Percentiles rank a stretch among this genome's conserved stretches.
Conservation (phyloP, 2,797 vertebrate species). For the Paedocypris micromegethes region DNA sequence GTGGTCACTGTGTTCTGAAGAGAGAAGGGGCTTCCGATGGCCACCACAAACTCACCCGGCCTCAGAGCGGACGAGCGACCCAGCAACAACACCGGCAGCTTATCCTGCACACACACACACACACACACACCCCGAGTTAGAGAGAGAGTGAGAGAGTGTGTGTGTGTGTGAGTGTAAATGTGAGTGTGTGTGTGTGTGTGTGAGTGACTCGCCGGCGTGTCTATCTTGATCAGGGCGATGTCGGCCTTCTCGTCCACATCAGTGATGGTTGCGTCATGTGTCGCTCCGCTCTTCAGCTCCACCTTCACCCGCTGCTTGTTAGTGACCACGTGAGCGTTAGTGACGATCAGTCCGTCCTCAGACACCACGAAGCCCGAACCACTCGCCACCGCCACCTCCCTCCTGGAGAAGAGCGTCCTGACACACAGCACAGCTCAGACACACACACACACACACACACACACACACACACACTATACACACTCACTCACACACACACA, state of each 20-base stretch:
- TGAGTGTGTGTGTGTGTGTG: background rate
- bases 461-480: too few relatives aligned
- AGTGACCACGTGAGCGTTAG: conserved; percentile 92
- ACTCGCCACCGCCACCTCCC: conserved; percentile 90
- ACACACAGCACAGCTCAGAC: background rate
- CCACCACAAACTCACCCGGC: conserved; percentile 91
- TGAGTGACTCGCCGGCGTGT: conserved; percentile 75
- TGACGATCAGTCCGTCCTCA: conserved; percentile 91
- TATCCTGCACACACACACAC: conserved; percentile 63
- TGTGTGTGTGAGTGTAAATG: background rate
- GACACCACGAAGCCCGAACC: conserved; percentile 93
- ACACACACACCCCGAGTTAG: background rate
- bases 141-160: background rate
- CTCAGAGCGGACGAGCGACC: conserved; percentile 87
- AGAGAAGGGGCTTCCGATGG: conserved; percentile 93
- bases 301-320: conserved; percentile 93
- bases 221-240: conserved; percentile 93
- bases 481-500: too few relatives aligned
- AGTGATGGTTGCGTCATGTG: conserved; percentile 87
- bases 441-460: too few relatives aligned
- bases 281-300: conserved; percentile 88
- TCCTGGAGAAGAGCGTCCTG: conserved; percentile 81
- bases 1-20: conserved; percentile 98
- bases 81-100: conserved; percentile 84
- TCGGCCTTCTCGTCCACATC: conserved; percentile 94